These are phyloP conservation scores for Antennarius striatus DNA, from an alignment of 2,113 vertebrate genomes.

Conservation along the genomic window DNA sequence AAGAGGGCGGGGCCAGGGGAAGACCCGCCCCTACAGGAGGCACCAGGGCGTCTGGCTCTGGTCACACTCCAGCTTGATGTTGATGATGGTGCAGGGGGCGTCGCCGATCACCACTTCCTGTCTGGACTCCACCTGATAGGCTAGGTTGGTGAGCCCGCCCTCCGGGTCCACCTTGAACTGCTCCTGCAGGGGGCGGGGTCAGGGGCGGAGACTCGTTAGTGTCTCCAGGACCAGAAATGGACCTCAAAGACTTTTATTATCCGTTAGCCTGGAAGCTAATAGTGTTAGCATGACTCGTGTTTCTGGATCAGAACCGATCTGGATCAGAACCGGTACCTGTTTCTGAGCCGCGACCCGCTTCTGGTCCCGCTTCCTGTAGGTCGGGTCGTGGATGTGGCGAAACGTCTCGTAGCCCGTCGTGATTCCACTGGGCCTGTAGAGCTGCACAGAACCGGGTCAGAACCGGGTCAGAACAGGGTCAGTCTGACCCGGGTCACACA, in stretches of 20 bases:
- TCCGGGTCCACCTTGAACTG: conserved; percentile 95
- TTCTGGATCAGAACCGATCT: too few relatives aligned
- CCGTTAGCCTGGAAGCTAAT: too few relatives aligned
- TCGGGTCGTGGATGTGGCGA: conserved; percentile 92
- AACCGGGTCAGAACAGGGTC: background rate
- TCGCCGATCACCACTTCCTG: conserved; percentile 86
- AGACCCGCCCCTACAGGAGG: conserved; percentile 64
- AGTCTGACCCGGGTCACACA: too few relatives aligned
- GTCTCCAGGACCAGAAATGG: too few relatives aligned
- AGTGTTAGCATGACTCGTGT: too few relatives aligned
- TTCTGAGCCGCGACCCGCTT: conserved; percentile 62
- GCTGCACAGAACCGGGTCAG: conserved; percentile 67
- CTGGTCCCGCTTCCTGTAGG: conserved; percentile 96
- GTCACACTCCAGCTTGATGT: conserved; percentile 88
- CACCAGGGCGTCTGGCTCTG: conserved; percentile 91
- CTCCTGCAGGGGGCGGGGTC: conserved; percentile 78
- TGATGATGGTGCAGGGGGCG: conserved; percentile 90
- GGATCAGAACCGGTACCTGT: too few relatives aligned
- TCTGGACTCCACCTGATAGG: conserved; percentile 86
- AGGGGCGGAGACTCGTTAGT: background rate
- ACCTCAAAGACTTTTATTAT: too few relatives aligned
- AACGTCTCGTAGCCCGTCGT: conserved; percentile 94
- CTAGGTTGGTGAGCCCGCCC: conserved; percentile 90
- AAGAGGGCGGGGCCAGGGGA: background rate
- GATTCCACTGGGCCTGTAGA: conserved; percentile 91